These are phyloP conservation scores for Dolichomitus sp. DNA, from an alignment of 2,888 invertebrate genomes.

Conservation along the genomic window DNA sequence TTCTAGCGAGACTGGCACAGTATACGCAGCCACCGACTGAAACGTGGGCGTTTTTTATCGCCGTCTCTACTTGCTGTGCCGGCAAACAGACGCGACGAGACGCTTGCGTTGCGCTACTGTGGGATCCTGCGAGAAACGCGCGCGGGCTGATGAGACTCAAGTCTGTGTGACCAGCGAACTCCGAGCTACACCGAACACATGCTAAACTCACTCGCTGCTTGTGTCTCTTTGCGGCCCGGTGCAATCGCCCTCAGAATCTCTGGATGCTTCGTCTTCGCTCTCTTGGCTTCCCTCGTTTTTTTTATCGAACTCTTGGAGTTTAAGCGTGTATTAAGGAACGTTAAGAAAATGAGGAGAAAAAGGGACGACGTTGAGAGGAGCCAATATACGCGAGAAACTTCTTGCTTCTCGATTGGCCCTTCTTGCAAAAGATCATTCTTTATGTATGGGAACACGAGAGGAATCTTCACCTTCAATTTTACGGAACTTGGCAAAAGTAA, in stretches of 20 bases:
- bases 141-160: slow-evolving; percentile 54
- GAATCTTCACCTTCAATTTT: background rate
- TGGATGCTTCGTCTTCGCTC: slow-evolving; percentile 28
- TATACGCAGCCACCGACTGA: slow-evolving; percentile 61
- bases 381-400: slow-evolving; percentile 38
- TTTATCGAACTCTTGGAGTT: slow-evolving; percentile 25
- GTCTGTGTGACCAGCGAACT: slow-evolving; percentile 23
- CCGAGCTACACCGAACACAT: slow-evolving; percentile 56
- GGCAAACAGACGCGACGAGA: slow-evolving; percentile 50
- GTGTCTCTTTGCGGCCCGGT: slow-evolving; percentile 51
- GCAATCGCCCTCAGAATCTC: slow-evolving; percentile 59
- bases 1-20: slow-evolving; percentile 32
- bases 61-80: slow-evolving; percentile 49
- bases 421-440: slow-evolving; percentile 16
- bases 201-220: slow-evolving; percentile 62
- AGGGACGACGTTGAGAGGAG: slow-evolving; percentile 32
- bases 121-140: slow-evolving; percentile 53
- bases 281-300: slow-evolving; percentile 38
- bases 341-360: slow-evolving; percentile 29
- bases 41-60: slow-evolving; percentile 68
- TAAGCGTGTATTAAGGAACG: slow-evolving; percentile 47
- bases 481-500: background rate
- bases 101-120: slow-evolving; percentile 63
- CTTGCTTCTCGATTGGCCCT: slow-evolving; percentile 24
- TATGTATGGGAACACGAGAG: slow-evolving; percentile 26